Percentiles rank a stretch among this genome's conserved stretches.
phyloP scores from a whole-genome alignment of 2,888 invertebrate species.

The Macroteleia sp. region DNA sequence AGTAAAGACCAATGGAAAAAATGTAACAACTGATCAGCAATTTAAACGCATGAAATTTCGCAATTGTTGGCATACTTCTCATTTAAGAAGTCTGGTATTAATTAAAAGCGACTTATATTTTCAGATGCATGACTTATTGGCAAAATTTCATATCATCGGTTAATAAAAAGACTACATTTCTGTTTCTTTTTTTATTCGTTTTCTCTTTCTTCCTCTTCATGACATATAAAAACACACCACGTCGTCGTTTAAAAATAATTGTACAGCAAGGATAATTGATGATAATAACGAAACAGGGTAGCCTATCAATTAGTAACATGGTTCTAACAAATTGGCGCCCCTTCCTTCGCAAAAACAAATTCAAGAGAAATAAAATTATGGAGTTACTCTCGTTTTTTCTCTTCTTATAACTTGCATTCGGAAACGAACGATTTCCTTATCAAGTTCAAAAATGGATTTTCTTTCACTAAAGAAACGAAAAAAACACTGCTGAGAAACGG shows the following conservation, averaged over 20 bases:
- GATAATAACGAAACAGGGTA: slow-evolving; percentile 83
- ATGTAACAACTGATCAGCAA: slow-evolving; percentile 4
- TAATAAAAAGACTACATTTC: no score
- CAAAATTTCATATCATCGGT: neutral
- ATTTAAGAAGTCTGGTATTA: neutral
- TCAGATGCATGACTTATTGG: neutral
- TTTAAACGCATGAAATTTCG: slow-evolving; percentile 2
- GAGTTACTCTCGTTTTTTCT: slow-evolving; percentile 10
- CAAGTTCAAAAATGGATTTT: neutral
- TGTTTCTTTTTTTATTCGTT: no score
- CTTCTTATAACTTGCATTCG: neutral
- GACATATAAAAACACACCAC: no score
- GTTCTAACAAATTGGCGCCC: slow-evolving; percentile 66
- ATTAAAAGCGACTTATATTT: neutral
- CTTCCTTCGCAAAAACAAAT: slow-evolving; percentile 53
- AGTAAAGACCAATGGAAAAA: neutral
- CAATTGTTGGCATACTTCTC: neutral
- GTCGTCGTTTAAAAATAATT: slow-evolving; percentile 27
- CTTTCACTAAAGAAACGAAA: slow-evolving; percentile 2
- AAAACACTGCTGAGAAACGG: slow-evolving; percentile 23
- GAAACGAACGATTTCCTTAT: neutral
- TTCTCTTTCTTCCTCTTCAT: no score
- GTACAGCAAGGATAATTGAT: slow-evolving; percentile 73
- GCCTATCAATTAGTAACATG: slow-evolving; percentile 82
- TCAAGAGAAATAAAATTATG: slow-evolving; percentile 46